Evolutionary conservation across 1,140 invertebrate genomes (phyloP), one percentile per base, ranked within the genome.

Genomic region (Episyrphus balteatus): DNA sequence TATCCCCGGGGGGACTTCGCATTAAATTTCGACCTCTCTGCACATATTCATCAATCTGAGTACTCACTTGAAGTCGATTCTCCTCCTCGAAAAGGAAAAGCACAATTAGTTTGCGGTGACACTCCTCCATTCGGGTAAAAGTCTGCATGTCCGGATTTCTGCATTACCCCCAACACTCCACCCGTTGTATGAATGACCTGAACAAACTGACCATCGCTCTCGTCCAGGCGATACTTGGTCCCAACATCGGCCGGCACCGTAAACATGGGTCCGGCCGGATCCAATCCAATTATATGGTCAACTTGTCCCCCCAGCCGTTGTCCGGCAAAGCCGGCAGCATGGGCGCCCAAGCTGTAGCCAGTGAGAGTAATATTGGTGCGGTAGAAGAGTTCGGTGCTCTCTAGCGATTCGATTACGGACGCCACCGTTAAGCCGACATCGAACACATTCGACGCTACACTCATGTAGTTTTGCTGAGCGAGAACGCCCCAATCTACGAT

Each of bases 161-260:
- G 62, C 0, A 75, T 76, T 31, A 82, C 81, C 1, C 88, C 88
- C 47, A 89, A 75, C 0, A 80, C 66, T 0, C 86, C 86, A 1
- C 83, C 85, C 56, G 92, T 87, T 0, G 89, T 89, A 60, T 97
- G 92, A 44, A 95, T 82, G 2, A 92, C 82, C 62, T 95, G 92
- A 0, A 97, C 90, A 62, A 92, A 94, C 19, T 73, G 59, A 1
- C 92, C 92, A 58, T 94, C 90, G 0, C 73, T 75, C 13, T 75
- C 62, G 17, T 83, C 75, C 17, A 92, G 61, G 15, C 85, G 78
- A 7, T 80, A 82, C 31, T 78, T 71, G 10, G 70, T 67, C 15
- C 80, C 78, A 7, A 78, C 78, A 12, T 81, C 55, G 0, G 58
- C 53, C 1, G 64, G 64, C 54, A 72, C 66, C 49, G 81, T 80